Evolutionary conservation across 1,140 invertebrate species (phyloP), one percentile per base, ranked within the genome.

Genomic region (Acromyrmex charruanus): DNA sequence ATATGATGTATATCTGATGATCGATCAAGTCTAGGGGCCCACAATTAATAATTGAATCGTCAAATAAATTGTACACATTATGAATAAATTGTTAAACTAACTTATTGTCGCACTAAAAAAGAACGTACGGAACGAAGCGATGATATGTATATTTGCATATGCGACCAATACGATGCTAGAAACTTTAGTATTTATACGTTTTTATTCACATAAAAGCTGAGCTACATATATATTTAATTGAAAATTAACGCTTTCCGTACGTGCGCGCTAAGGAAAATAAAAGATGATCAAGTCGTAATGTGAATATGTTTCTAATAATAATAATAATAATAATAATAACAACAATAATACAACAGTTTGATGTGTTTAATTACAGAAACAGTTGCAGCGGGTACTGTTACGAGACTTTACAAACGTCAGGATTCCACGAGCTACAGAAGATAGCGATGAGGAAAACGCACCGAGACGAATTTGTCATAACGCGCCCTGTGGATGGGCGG

Each of bases 401-500:
- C 25, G 16, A 10, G 51, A 31, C 25, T 31, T 16, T 16, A 72
- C 1, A 5, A 25, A 39, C n/a, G n/a, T 21, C 21, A 75, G 53
- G 31, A 39, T 61, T 18, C 31, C 74, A 39, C 53, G 55, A 25
- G 7, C 55, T 5, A 12, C 21, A 16, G 16, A 77, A 31, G 25
- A 31, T 10, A 77, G 25, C 12, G 39, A 28, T 0, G 39, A 44
- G 31, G 31, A 58, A 14, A 14, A 71, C 14, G 16, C 16, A 44
- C 2, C 49, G 53, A 55, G 1, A 72, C 75, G 74, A 35, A 77
- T 35, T 65, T 91, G 91, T 28, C 44, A 87, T 18, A 87, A 82
- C 28, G 96, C 95, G 3, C 96, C 97, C 0, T 97, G 97, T 87
- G 97, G 96, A 66, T 97, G 97, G 97, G 95, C 96, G 35, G 95